Evolutionary conservation across 2,113 vertebrate species (phyloP).

Genomic region (Pantherophis guttatus): DNA sequence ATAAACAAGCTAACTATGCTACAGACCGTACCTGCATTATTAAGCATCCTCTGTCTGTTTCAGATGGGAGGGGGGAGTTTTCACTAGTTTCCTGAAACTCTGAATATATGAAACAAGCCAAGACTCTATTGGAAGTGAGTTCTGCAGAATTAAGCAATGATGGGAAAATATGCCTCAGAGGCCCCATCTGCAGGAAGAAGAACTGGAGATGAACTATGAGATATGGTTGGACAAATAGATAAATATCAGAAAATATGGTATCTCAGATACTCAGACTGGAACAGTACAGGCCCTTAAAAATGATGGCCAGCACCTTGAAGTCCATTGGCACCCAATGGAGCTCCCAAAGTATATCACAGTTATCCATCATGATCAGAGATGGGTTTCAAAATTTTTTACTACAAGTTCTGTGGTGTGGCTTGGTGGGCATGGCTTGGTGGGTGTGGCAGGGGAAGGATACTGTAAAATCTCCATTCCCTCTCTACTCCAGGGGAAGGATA

Average conservation of each 20-base stretch:
- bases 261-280: not conserved
- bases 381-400: too few relatives aligned
- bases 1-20: not conserved
- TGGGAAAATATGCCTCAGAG: not conserved
- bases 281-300: not conserved
- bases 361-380: not conserved
- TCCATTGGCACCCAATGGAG: not conserved
- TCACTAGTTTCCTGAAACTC: not conserved
- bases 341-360: not conserved
- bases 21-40: not conserved
- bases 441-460: too few relatives aligned
- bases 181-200: not conserved
- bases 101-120: not conserved
- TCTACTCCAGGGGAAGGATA: too few relatives aligned
- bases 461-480: too few relatives aligned
- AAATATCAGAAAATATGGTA: not conserved
- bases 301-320: not conserved
- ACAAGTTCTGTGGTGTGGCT: too few relatives aligned
- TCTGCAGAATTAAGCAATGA: not conserved
- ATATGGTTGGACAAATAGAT: not conserved
- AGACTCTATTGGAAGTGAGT: not conserved
- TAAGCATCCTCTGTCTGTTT: not conserved
- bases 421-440: too few relatives aligned
- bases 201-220: not conserved
- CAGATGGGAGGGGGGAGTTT: not conserved